A percentile compares a stretch with the other conserved stretches of the same genome.
Conservation (phyloP, 2,797 vertebrate genomes). For the Acipenser transmontanus region DNA sequence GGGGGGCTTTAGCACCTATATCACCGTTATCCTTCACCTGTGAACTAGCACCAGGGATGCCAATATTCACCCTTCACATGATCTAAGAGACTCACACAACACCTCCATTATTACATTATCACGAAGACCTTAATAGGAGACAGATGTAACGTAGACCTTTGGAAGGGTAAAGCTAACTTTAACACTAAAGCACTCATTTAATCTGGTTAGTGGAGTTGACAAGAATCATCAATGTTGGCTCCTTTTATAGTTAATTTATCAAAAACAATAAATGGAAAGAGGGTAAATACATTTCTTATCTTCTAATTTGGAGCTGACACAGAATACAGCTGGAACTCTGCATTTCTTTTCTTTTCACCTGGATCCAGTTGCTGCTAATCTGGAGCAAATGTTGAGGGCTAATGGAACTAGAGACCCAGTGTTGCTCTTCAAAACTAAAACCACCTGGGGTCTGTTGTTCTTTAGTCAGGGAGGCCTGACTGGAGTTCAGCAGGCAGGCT, state of each 20-base stretch:
- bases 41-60: slow-evolving; percentile 22
- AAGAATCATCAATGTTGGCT: slow-evolving; percentile 42
- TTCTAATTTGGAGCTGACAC: slow-evolving; percentile 36
- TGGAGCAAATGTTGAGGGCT: slow-evolving; percentile 35
- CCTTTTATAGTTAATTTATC: slow-evolving; percentile 45
- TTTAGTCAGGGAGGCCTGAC: slow-evolving; percentile 31
- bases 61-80: slow-evolving; percentile 7
- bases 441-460: slow-evolving; percentile 54
- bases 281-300: slow-evolving; percentile 41
- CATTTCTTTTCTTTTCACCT: slow-evolving; percentile 36
- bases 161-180: slow-evolving; percentile 24
- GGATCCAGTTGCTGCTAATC: slow-evolving; percentile 53
- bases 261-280: slow-evolving; percentile 29
- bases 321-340: slow-evolving; percentile 25
- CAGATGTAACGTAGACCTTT: slow-evolving; percentile 15
- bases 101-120: slow-evolving; percentile 29
- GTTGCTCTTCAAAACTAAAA: slow-evolving; percentile 39
- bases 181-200: slow-evolving; percentile 31
- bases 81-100: slow-evolving; percentile 12
- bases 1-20: not conserved
- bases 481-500: slow-evolving; percentile 36
- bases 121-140: slow-evolving; percentile 24
- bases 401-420: slow-evolving; percentile 45
- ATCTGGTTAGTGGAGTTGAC: slow-evolving; percentile 35
- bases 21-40: not conserved